Evolutionary conservation across 1,140 invertebrate species (phyloP), one percentile per base, ranked within the genome.

Genomic region (Penaeus chinensis): DNA sequence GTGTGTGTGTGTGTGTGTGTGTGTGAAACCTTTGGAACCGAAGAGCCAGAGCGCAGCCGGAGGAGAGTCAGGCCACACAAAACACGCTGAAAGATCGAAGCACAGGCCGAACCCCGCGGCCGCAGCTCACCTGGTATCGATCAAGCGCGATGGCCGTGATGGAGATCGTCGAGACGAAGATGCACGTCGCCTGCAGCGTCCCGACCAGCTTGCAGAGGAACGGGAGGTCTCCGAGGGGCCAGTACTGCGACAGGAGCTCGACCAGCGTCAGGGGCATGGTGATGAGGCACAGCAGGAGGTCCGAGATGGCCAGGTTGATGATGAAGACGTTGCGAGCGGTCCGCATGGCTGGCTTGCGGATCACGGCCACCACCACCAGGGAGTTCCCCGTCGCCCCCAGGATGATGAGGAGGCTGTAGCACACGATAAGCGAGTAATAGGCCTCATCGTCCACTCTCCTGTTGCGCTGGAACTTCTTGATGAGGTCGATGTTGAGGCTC

Each of bases 101-200:
- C 42, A 80, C 13, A 8, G n/a, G 85, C 82, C 66, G 47, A 87
- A 4, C 37, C 66, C 77, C 32, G 42, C n/a, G 60, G 32, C 84
- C 86, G 20, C 82, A 37, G 79, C 89, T 91, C 95, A 95, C 93
- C 94, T 95, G 93, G 94, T 92, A 94, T 62, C 94, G 94, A 92
- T 98, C 97, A 90, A 98, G 93, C 27, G 97, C 96, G 86, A 98
- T 98, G 7, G 96, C 96, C 2, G 96, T 96, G 90, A 98, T 98
- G 88, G 96, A 96, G 89, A 98, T 96, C 19, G 96, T 97, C 1
- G 96, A 97, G 0, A 97, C 96, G 91, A 97, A 98, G 87, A 97
- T 96, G 90, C 96, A 97, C 62, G 95, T 96, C 7, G 96, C 96
- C 91, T 97, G 96, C 32, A 97, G 94, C 83, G 95, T 95, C 7